Conservation (phyloP, 1,140 invertebrate species). For the Chironomus striatipennis region DNA sequence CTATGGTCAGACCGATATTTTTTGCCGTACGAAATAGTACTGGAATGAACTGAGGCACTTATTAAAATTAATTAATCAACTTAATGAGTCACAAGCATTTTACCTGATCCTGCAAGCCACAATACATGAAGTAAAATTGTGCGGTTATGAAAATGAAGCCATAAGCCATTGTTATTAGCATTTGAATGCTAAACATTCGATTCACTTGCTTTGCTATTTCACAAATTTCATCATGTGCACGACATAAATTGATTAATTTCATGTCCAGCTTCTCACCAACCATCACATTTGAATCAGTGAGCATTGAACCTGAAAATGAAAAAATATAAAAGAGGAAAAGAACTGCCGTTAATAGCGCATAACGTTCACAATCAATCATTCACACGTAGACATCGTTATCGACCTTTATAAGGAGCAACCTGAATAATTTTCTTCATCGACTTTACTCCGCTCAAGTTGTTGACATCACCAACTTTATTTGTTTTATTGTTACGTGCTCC, state of each 20-base stretch:
- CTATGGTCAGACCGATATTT: constrained; percentile 34
- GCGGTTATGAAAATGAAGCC: constrained; percentile 39
- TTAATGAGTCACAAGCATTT: constrained; percentile 2
- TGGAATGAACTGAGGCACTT: constrained; percentile 31
- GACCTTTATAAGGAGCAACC: constrained; percentile 23
- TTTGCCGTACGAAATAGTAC: constrained; percentile 37
- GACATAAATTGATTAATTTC: constrained; percentile 39
- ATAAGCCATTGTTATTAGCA: constrained; percentile 38
- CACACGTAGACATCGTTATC: neutral
- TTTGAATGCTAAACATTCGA: constrained; percentile 39
- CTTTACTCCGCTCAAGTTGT: neutral
- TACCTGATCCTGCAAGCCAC: constrained; percentile 33
- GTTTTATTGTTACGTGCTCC: neutral
- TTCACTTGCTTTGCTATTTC: constrained; percentile 39
- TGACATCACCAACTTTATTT: neutral
- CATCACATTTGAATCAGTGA: neutral
- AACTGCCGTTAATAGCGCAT: constrained; percentile 18
- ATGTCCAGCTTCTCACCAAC: constrained; percentile 36
- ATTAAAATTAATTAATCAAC: constrained; percentile 23
- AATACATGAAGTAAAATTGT: constrained; percentile 39
- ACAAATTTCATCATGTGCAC: constrained; percentile 39
- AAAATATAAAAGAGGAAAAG: constrained; percentile 30
- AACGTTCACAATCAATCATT: neutral
- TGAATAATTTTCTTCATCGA: neutral
- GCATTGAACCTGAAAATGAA: neutral